Conservation (phyloP, 2,797 vertebrate genomes). For the Bufotes viridis region DNA sequence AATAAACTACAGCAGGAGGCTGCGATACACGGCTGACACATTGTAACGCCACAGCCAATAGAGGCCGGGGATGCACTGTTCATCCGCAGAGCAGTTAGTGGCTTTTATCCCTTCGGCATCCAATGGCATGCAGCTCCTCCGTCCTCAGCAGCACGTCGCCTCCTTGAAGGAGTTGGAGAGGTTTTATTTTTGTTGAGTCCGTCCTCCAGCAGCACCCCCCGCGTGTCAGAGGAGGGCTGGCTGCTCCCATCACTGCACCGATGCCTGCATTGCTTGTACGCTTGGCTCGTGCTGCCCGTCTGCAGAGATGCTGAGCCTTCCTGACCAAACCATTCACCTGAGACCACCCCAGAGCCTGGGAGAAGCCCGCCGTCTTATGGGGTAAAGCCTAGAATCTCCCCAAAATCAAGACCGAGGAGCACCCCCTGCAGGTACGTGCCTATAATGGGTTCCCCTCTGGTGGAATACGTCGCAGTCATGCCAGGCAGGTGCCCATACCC, state of each 20-base stretch:
- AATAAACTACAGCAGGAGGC: neutral
- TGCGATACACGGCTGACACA: neutral
- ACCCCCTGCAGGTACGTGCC: slow-evolving; percentile 18
- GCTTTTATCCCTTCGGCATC: slow-evolving; percentile 4
- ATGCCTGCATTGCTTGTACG: slow-evolving; percentile 38
- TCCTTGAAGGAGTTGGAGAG: slow-evolving; percentile 1
- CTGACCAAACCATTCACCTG: slow-evolving; percentile 1
- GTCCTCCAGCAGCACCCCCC: slow-evolving; percentile 2
- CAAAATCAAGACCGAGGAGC: neutral
- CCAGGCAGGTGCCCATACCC: neutral
- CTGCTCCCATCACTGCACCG: slow-evolving; percentile 20
- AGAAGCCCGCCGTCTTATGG: neutral
- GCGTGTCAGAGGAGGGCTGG: slow-evolving; percentile 26
- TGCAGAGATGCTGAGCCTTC: slow-evolving; percentile 29
- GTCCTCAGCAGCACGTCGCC: neutral
- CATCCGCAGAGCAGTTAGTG: slow-evolving; percentile 38
- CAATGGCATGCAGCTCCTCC: neutral
- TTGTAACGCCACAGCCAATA: neutral
- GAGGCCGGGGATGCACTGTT: too few relatives aligned
- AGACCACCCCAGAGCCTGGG: neutral
- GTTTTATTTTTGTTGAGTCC: neutral
- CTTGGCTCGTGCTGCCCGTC: slow-evolving; percentile 29
- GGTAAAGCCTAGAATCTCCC: neutral
- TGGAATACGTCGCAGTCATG: neutral
- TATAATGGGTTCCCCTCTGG: neutral